Evolutionary conservation across 2,797 vertebrate species (phyloP).

Genomic region (Mallotus villosus): DNA sequence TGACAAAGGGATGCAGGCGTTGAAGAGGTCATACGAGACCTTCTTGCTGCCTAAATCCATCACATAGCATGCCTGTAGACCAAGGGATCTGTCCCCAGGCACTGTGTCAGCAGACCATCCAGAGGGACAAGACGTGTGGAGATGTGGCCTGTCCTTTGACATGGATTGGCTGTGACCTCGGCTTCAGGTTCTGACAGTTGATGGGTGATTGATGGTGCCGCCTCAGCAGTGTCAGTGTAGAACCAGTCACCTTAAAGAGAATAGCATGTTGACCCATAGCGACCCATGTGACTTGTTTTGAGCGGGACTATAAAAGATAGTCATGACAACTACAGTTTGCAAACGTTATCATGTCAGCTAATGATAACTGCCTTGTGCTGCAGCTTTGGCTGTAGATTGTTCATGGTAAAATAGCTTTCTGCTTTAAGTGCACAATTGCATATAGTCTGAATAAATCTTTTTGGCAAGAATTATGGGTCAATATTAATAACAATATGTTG

Average conservation of each 20-base stretch:
- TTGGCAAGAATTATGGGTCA: neutral
- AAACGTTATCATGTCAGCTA: constrained; percentile 3
- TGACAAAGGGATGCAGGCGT: constrained; percentile 66
- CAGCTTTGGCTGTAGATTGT: neutral
- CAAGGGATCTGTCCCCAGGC: constrained; percentile 65
- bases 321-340: constrained; percentile 35
- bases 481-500: neutral
- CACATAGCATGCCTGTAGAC: constrained; percentile 62
- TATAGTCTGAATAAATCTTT: no score
- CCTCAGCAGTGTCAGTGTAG: constrained; percentile 65
- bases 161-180: constrained; percentile 71
- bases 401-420: neutral
- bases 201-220: constrained; percentile 76
- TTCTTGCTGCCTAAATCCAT: constrained; percentile 65
- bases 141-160: constrained; percentile 74
- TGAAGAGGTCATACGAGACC: constrained; percentile 65
- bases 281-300: constrained; percentile 49
- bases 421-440: neutral
- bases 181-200: constrained; percentile 73
- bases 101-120: constrained; percentile 69
- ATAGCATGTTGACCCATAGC: constrained; percentile 54
- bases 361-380: constrained; percentile 19
- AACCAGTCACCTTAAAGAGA: constrained; percentile 57
- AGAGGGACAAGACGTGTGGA: constrained; percentile 67
- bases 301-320: constrained; percentile 48